Evolutionary conservation across 1,140 invertebrate genomes (phyloP), one percentile per base, ranked within the genome.

Genomic region (Diploscapter pachys): DNA sequence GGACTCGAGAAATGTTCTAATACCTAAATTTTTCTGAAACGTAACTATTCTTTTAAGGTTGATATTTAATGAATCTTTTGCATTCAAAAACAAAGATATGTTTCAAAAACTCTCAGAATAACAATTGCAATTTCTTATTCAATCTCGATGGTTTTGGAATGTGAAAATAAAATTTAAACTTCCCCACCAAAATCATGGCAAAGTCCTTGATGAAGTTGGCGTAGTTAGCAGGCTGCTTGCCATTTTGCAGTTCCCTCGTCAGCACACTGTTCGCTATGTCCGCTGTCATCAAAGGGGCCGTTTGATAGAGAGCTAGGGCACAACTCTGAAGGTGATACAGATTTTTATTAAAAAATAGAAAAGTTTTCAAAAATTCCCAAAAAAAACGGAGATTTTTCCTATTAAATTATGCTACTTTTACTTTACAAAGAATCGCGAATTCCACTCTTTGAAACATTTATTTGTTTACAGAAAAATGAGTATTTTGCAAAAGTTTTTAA

Each of bases 161-260:
- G 1, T 59, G 57, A 5, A 70, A 31, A 68, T 31, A 64, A 64
- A 49, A 11, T 9, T n/a, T 65, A 2, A 11, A 11, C 2, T 11
- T 11, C 8, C 53, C 50, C 55, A 74, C 73, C 56, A 85, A 68
- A 54, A 84, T 81, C 31, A 79, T 63, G 67, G 80, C 71, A 56
- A 83, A 79, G 62, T 85, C 82, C 55, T 80, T 76, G 51, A 83
- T 66, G 63, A 85, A 83, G 8, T 49, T 53, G 9, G 71, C 11
- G 68, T 85, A 83, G 62, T 73, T 80, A 6, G 6, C 9, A 6
- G 77, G 72, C 4, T 74, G 74, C 55, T 66, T 67, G 61, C 72
- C 72, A 54, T 78, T 72, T 11, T 76, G 55, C 56, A 78, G 54
- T 68, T 81, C 79, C 48, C 63, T 61, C 48, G 76, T 62, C 9